Evolutionary conservation across 2,797 vertebrate species (phyloP).

Genomic region (Acropternis orthonyx): DNA sequence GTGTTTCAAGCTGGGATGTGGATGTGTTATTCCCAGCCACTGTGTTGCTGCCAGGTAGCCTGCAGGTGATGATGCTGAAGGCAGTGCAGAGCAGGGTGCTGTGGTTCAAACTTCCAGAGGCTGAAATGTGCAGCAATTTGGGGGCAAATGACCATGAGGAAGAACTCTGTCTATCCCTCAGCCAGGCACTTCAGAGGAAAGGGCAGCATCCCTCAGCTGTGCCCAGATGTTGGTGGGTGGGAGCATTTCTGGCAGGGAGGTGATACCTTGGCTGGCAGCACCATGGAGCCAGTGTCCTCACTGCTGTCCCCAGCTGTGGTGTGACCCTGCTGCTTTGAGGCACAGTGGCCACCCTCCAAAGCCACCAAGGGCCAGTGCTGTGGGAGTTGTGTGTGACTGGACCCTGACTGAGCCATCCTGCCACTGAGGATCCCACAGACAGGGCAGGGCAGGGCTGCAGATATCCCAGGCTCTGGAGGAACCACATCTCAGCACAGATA

Average conservation of each 20-base stretch:
- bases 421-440: accelerated
- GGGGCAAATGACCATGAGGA: background rate
- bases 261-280: background rate
- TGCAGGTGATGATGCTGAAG: accelerated
- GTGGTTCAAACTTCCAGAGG: accelerated
- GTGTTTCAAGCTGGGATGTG: background rate
- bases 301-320: accelerated
- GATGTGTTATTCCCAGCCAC: background rate
- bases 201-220: background rate
- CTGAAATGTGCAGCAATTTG: background rate
- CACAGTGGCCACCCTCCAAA: background rate
- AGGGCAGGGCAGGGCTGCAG: background rate
- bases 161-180: background rate
- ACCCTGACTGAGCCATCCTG: accelerated
- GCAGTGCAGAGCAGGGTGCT: accelerated
- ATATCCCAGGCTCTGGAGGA: accelerated
- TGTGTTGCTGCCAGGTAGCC: background rate
- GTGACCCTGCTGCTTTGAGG: background rate
- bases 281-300: background rate
- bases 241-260: background rate
- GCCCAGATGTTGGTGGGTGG: background rate
- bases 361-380: background rate
- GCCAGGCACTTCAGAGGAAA: background rate
- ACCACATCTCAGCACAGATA: background rate
- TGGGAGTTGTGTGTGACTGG: accelerated